phyloP scores from a whole-genome alignment of 1,140 invertebrate genomes.

The Penaeus vannamei region DNA sequence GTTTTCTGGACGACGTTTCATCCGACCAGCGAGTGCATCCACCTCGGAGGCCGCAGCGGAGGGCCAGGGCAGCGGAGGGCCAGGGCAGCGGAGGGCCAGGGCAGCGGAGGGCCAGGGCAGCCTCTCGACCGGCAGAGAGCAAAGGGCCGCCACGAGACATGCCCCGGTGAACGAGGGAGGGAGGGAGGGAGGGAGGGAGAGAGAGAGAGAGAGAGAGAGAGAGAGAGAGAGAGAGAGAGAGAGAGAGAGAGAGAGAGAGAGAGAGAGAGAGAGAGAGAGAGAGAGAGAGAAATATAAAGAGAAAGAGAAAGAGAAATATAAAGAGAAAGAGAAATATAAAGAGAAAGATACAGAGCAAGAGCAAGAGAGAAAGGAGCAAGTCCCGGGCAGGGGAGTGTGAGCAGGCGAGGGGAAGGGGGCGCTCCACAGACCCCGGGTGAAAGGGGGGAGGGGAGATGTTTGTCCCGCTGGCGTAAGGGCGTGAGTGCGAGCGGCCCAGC shows the following conservation, averaged over 20 bases:
- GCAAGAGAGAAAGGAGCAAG: neutral
- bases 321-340: neutral
- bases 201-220: neutral
- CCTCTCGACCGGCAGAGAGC: neutral
- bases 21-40: too few relatives aligned
- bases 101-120: neutral
- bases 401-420: neutral
- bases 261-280: neutral
- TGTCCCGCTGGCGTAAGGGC: too few relatives aligned
- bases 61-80: too few relatives aligned
- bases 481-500: too few relatives aligned
- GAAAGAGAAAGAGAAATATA: neutral
- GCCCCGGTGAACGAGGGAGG: neutral
- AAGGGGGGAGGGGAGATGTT: too few relatives aligned
- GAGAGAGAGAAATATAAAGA: neutral
- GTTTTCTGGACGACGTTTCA: too few relatives aligned
- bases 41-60: too few relatives aligned
- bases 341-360: neutral
- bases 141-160: neutral
- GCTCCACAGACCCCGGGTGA: too few relatives aligned
- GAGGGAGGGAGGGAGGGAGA: neutral
- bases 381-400: neutral
- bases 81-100: too few relatives aligned
- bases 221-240: neutral
- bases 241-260: neutral